Evolutionary conservation across 2,113 vertebrate species (phyloP), one percentile per base, ranked within the genome.

Genomic region (Pundamilia nyererei): DNA sequence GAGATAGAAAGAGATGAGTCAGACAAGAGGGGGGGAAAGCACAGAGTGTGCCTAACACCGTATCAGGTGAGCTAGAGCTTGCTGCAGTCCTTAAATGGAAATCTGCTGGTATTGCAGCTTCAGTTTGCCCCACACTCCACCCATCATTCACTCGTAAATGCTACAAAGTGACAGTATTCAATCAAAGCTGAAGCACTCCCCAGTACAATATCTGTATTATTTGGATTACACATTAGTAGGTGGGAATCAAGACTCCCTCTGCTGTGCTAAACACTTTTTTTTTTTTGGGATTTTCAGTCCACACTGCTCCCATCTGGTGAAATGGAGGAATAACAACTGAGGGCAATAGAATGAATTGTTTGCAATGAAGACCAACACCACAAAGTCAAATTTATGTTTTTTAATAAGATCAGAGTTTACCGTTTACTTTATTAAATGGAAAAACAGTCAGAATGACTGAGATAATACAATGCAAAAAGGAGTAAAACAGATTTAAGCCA

Each of bases 1-100:
- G 91, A 92, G 85, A 92, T 91, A 92, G 90, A 95, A 93, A 91
- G 68, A 86, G 92, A 94, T 94, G 95, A 95, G 91, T 95, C 94
- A 95, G 90, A 89, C 83, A 54, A 80, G 62, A 81, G 24, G 29
- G 80, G 56, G 54, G 54, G 49, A 14, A 83, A 82, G 85, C 87
- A 81, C 68, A 86, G 38, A 87, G 87, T 58, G 54, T 29, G 72
- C 12, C 55, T 77, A 87, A 72, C 54, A 33, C 84, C 12, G 77
- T 51, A 83, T 84, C 80, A 81, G 89, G 81, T 86, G 54, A 40
- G 53, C 79, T 79, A 29, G n/a, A 88, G 82, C 51, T 38, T 47
- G n/a, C 53, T 72, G 70, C 80, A 42, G 54, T 53, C 90, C 86
- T 81, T 80, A 24, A n/a, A 51, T 87, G 87, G 84, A 80, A 65